A percentile compares a stretch with the other conserved stretches of the same genome.
Evolutionary conservation across 2,888 invertebrate species (phyloP).

Genomic region (Zaprionus bogoriensis): DNA sequence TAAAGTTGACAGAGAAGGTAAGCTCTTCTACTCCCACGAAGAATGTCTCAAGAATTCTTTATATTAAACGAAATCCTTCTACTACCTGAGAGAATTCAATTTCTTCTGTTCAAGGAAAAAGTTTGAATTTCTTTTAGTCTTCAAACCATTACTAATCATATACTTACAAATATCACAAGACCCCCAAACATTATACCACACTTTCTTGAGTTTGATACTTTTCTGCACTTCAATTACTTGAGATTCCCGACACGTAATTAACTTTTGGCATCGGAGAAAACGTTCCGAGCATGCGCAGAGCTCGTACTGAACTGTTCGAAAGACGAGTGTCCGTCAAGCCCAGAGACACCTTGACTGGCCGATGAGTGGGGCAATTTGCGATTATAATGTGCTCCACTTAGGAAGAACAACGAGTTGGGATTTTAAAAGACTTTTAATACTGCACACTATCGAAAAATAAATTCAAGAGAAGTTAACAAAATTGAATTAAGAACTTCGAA

Average conservation of each 20-base stretch:
- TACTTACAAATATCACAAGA: slow-evolving; percentile 40
- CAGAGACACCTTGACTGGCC: not conserved
- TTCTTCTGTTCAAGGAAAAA: not conserved
- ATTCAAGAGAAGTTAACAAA: slow-evolving; percentile 5
- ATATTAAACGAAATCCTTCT: no score
- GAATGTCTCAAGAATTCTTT: no score
- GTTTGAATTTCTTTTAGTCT: not conserved
- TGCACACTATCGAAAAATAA: slow-evolving; percentile 17
- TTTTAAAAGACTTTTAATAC: slow-evolving; percentile 40
- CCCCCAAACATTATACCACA: slow-evolving; percentile 29
- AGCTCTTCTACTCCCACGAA: no score
- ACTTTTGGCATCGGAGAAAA: not conserved
- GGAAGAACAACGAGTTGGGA: slow-evolving; percentile 1
- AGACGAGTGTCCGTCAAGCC: slow-evolving; percentile 23
- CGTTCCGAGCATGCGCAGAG: slow-evolving; percentile 40
- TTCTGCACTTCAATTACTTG: not conserved
- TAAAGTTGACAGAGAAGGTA: no score
- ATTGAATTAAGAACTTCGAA: slow-evolving; percentile 30
- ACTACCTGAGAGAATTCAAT: not conserved
- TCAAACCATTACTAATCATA: no score
- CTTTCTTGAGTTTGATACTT: slow-evolving; percentile 17
- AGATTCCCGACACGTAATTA: slow-evolving; percentile 25
- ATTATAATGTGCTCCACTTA: slow-evolving; percentile 53
- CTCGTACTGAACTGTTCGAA: slow-evolving; percentile 35
- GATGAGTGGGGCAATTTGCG: slow-evolving; percentile 39